Percentiles rank a stretch among this genome's conserved stretches.
These are phyloP conservation scores for Isaurus tuberculatus DNA, from an alignment of 92 coral and sea anemone species.

Conservation along the genomic window DNA sequence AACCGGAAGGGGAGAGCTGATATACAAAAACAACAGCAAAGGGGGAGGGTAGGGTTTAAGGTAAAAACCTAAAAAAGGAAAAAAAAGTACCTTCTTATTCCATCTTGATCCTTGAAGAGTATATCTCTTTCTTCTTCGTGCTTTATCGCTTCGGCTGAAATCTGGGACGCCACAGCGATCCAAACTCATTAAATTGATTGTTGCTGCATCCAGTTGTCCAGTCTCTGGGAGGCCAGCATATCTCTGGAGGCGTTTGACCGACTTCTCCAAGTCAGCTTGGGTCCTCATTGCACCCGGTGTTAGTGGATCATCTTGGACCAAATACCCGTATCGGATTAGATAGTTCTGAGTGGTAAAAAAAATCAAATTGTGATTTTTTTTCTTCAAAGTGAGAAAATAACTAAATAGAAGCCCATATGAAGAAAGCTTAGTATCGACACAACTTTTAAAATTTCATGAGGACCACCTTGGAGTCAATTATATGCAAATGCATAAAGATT, in stretches of 20 bases:
- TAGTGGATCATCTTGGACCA: slow-evolving; percentile 49
- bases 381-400: background rate
- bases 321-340: slow-evolving; percentile 48
- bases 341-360: slow-evolving; percentile 25
- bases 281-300: slow-evolving; percentile 52
- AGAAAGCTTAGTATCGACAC: background rate
- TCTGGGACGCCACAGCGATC: slow-evolving; percentile 81
- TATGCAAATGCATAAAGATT: background rate
- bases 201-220: slow-evolving; percentile 66
- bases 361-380: background rate
- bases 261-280: slow-evolving; percentile 23
- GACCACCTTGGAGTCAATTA: background rate
- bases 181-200: slow-evolving; percentile 59
- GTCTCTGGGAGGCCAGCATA: slow-evolving; percentile 74
- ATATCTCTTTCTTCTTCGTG: slow-evolving; percentile 60
- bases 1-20: too few relatives aligned
- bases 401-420: background rate
- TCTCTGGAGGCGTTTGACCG: slow-evolving; percentile 65
- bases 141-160: slow-evolving; percentile 40
- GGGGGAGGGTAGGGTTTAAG: background rate
- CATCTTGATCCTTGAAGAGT: slow-evolving; percentile 71
- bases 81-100: slow-evolving; percentile 63
- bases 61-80: background rate
- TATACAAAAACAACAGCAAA: too few relatives aligned
- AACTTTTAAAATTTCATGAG: background rate